Percentiles rank a stretch among this genome's conserved stretches.
Evolutionary conservation across 2,888 invertebrate genomes (phyloP).

Genomic region (Pollenia griseotomentosa): DNA sequence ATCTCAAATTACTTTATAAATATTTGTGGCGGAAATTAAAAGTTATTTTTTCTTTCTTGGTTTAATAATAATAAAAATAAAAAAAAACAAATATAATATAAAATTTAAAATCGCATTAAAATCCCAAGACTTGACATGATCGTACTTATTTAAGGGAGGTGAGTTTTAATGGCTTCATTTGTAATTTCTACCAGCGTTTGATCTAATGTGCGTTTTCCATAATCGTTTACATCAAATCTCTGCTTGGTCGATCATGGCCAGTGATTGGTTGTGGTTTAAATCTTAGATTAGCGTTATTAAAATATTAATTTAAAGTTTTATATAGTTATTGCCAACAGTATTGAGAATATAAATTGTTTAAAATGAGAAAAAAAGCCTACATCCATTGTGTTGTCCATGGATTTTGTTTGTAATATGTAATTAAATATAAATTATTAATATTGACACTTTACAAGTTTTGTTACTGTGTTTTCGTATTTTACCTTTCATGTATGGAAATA

Average conservation of each 20-base stretch:
- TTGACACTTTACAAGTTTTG: constrained; percentile 71
- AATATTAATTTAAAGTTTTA: not conserved
- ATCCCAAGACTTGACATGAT: constrained; percentile 3
- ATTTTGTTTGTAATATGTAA: constrained; percentile 62
- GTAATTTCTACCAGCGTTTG: constrained; percentile 15
- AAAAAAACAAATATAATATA: not conserved
- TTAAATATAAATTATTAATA: constrained; percentile 73
- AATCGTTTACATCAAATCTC: constrained; percentile 67
- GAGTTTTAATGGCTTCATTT: constrained; percentile 52
- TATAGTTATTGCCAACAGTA: not conserved
- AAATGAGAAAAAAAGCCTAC: constrained; percentile 24
- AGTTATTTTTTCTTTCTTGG: not conserved
- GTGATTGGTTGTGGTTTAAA: constrained; percentile 51
- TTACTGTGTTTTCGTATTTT: constrained; percentile 29
- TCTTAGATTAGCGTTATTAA: not conserved
- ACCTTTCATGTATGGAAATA: constrained; percentile 42
- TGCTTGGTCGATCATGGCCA: constrained; percentile 68
- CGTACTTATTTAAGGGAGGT: too few relatives aligned
- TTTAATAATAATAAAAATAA: constrained; percentile 5
- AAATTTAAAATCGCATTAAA: not conserved
- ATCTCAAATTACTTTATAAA: constrained; percentile 57
- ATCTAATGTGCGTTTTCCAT: constrained; percentile 38
- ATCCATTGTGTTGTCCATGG: constrained; percentile 41
- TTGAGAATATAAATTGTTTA: not conserved
- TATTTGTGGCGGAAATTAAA: constrained; percentile 55